phyloP scores from a whole-genome alignment of 2,888 invertebrate species.

The Frankliniella intonsa region DNA sequence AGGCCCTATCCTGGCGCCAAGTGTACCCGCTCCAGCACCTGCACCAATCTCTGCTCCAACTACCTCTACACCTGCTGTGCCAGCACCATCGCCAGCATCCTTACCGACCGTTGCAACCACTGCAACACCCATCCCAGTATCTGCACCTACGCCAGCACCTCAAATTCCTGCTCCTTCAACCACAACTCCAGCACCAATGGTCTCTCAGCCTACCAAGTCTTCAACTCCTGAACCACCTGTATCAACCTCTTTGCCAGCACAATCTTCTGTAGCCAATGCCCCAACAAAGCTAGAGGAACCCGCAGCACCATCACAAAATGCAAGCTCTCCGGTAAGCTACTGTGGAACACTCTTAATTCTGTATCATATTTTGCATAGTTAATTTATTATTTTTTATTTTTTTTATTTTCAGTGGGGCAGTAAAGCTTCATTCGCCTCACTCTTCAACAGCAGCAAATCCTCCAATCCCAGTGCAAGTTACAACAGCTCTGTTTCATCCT shows the following conservation, averaged over 20 bases:
- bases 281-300: no score
- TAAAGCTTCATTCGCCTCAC: background rate
- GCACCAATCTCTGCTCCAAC: constrained; percentile 31
- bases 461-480: background rate
- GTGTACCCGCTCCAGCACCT: background rate
- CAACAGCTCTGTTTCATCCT: background rate
- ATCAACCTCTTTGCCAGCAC: constrained; percentile 37
- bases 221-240: constrained; percentile 50
- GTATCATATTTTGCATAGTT: background rate
- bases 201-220: constrained; percentile 45
- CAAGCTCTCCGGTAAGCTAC: no score
- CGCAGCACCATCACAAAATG: no score
- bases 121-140: background rate
- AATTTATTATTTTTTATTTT: background rate
- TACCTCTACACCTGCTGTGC: no score
- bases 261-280: constrained; percentile 32
- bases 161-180: constrained; percentile 45
- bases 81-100: no score
- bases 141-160: constrained; percentile 40
- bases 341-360: no score
- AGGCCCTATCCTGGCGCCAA: background rate
- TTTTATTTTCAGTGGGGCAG: background rate
- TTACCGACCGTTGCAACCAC: background rate
- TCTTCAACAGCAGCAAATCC: background rate
- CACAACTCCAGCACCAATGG: constrained; percentile 48